Evolutionary conservation across 2,888 invertebrate genomes (phyloP).

Genomic region (Patella caerulea): DNA sequence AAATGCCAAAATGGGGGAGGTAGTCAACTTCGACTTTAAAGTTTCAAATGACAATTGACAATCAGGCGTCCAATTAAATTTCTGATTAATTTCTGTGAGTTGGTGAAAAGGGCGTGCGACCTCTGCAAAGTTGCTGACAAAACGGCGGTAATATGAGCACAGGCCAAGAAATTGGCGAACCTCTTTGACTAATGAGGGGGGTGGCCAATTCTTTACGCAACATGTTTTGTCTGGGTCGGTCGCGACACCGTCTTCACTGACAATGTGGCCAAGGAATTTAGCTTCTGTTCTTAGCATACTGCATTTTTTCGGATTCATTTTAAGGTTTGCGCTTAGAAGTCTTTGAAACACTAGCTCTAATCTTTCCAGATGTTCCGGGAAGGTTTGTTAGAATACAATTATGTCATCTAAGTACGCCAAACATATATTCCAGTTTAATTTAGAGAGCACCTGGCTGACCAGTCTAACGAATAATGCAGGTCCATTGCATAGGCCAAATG

Average conservation of each 20-base stretch:
- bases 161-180: no score
- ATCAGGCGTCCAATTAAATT: neutral
- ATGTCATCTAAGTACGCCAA: slow-evolving; percentile 13
- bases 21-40: neutral
- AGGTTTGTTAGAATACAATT: neutral
- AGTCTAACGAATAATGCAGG: slow-evolving; percentile 21
- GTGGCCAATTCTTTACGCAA: no score
- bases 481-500: slow-evolving; percentile 20
- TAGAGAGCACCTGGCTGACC: slow-evolving; percentile 2
- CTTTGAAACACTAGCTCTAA: slow-evolving; percentile 12
- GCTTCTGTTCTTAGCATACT: neutral
- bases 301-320: slow-evolving; percentile 21
- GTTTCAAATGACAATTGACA: neutral
- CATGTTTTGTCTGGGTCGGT: no score
- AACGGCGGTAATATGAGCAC: neutral
- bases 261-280: no score
- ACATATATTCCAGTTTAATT: slow-evolving; percentile 19
- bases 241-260: no score
- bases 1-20: neutral
- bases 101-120: neutral
- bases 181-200: no score
- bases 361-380: slow-evolving; percentile 13
- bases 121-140: neutral
- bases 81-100: neutral
- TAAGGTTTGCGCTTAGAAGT: slow-evolving; percentile 11